A percentile compares a stretch with the other conserved stretches of the same genome.
phyloP scores from a whole-genome alignment of 1,140 invertebrate genomes.

The Trypoxylus dichotomus region DNA sequence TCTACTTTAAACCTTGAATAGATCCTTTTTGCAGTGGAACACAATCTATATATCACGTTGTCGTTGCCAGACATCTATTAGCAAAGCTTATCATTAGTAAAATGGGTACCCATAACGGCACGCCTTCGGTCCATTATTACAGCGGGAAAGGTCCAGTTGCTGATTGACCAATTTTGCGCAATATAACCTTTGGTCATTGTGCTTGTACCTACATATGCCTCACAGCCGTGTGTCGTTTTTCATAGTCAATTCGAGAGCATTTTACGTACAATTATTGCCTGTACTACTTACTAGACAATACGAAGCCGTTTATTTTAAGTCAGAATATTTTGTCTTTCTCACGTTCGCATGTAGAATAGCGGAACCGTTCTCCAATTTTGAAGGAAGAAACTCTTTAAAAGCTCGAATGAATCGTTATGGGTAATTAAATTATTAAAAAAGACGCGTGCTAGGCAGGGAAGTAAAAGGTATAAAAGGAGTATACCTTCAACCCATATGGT shows the following conservation, averaged over 20 bases:
- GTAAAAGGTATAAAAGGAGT: constrained; percentile 15
- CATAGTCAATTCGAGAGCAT: not conserved
- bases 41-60: not conserved
- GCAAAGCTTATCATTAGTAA: constrained; percentile 28
- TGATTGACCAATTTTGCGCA: constrained; percentile 27
- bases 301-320: not conserved
- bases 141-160: constrained; percentile 12
- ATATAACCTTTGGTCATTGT: constrained; percentile 27
- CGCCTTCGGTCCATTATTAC: constrained; percentile 23
- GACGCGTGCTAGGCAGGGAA: constrained; percentile 26
- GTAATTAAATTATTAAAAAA: constrained; percentile 27
- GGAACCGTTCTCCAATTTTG: not conserved
- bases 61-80: constrained; percentile 19
- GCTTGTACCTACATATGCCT: not conserved
- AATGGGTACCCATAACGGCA: constrained; percentile 2
- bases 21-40: not conserved
- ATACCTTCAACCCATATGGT: constrained; percentile 8
- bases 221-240: not conserved
- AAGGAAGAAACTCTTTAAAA: constrained; percentile 6
- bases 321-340: not conserved
- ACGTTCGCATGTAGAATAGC: not conserved
- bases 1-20: not conserved
- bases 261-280: constrained; percentile 16
- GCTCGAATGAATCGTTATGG: constrained; percentile 6
- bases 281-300: not conserved